These are phyloP conservation scores for Euzophera pinguis DNA, from an alignment of 2,888 invertebrate genomes.

Conservation along the genomic window DNA sequence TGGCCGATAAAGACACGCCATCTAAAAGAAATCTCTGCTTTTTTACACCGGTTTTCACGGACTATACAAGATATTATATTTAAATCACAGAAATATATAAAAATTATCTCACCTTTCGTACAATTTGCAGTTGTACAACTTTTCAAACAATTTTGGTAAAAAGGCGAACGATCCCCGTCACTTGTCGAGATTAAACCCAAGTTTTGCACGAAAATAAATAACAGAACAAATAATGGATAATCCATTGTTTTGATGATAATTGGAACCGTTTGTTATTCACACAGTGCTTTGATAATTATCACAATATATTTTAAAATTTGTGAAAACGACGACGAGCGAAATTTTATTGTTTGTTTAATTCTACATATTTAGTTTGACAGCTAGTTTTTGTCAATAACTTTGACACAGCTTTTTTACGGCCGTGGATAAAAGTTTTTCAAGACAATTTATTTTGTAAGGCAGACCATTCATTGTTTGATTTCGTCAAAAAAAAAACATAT, in stretches of 20 bases:
- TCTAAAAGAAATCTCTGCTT: slow-evolving; percentile 25
- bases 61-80: background rate
- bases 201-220: slow-evolving; percentile 25
- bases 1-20: slow-evolving; percentile 33
- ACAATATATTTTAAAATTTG: background rate
- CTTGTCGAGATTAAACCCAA: slow-evolving; percentile 39
- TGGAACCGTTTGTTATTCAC: background rate
- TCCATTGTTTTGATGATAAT: background rate
- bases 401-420: too few relatives aligned
- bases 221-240: background rate
- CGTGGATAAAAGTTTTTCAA: too few relatives aligned
- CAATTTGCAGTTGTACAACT: slow-evolving; percentile 71
- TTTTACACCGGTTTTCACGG: background rate
- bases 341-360: too few relatives aligned
- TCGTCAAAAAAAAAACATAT: too few relatives aligned
- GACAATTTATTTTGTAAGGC: too few relatives aligned
- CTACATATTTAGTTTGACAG: background rate
- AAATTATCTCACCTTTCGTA: slow-evolving; percentile 58
- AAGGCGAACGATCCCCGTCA: slow-evolving; percentile 77
- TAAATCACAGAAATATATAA: background rate
- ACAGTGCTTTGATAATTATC: too few relatives aligned
- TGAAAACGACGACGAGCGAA: too few relatives aligned
- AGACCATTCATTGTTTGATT: too few relatives aligned
- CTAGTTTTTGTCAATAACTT: background rate
- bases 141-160: slow-evolving; percentile 76